Base-by-base conservation (phyloP, 2,113 vertebrate genomes). In the Mellivora capensis region DNA sequence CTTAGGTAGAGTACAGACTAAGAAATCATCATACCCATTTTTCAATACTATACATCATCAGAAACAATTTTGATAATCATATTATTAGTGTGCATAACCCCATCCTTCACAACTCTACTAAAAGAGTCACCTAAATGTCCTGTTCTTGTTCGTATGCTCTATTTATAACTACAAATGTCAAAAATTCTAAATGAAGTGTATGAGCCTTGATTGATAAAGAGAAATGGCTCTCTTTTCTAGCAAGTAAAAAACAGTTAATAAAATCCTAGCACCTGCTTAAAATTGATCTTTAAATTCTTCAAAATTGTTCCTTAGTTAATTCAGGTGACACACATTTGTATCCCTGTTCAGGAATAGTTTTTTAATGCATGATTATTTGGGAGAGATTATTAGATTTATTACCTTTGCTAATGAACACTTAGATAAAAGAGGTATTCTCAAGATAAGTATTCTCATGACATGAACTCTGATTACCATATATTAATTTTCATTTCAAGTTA, bases 391-490 rank as follows among this genome's bases (percentile, higher is more conserved):
- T 98, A 95, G 81, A 97, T 97, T 84, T 97, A 96, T 98, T 98
- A 95, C 94, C 69, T 94, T 91, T 94, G 76, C 87, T 97, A 98
- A 97, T 97, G 97, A 98, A 94, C 92, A 97, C 94, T 97, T 96
- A 93, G 59, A 88, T 96, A 98, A 97, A 97, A 98, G 90, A 94
- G 92, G 72, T 96, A 83, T 86, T 97, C 90, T 96, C 90, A 87
- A 96, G 87, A 42, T 94, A 93, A 97, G 94, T 93, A 97, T 95
- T 79, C 92, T 98, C 81, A 76, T 74, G 62, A 94, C 81, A 25
- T 97, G 87, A 94, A 71, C 71, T 96, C 84, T 97, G 52, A 97
- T 98, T 98, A 96, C 47, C 94, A 96, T 96, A 94, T 89, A 96
- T 93, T 94, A 97, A 97, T 97, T 97, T 97, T 96, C 82, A 98